Evolutionary conservation across 37 sponge, comb jelly and placozoan genomes (phyloP).

Genomic region (Amphimedon queenslandica): DNA sequence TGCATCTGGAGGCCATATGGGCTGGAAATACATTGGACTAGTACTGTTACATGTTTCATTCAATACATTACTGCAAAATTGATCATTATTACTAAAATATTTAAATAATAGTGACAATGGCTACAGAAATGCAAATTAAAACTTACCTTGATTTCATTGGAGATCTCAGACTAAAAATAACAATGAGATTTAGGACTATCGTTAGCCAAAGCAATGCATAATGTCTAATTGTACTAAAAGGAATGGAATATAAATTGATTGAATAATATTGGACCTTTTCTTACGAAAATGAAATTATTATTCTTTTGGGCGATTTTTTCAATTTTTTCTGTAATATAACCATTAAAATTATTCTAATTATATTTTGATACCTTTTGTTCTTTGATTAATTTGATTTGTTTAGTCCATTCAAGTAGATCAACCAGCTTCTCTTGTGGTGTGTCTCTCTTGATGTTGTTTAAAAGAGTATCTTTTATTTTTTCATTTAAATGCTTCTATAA

Average conservation of each 20-base stretch:
- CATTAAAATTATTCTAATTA: too few species aligned
- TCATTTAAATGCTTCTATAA: slow-evolving; percentile 4
- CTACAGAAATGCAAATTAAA: not conserved
- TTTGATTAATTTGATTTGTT: not conserved
- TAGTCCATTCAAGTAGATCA: slow-evolving; percentile 1
- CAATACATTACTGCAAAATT: not conserved
- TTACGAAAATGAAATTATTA: too few species aligned
- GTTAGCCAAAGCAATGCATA: not conserved
- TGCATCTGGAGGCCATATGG: not conserved
- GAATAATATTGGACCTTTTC: too few species aligned
- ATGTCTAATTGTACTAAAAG: not conserved
- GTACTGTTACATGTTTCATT: not conserved
- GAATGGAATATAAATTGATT: too few species aligned
- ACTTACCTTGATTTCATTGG: not conserved
- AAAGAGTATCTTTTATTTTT: not conserved
- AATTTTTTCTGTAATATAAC: too few species aligned
- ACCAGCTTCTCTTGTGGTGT: not conserved
- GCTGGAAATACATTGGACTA: not conserved
- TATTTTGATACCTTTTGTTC: not conserved
- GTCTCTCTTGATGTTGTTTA: not conserved
- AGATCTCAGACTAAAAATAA: not conserved
- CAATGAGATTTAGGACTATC: not conserved
- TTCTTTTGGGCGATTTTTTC: too few species aligned
- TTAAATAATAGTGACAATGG: not conserved
- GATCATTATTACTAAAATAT: not conserved